phyloP scores from a whole-genome alignment of 1,140 invertebrate genomes.

The Bombus picipes region DNA sequence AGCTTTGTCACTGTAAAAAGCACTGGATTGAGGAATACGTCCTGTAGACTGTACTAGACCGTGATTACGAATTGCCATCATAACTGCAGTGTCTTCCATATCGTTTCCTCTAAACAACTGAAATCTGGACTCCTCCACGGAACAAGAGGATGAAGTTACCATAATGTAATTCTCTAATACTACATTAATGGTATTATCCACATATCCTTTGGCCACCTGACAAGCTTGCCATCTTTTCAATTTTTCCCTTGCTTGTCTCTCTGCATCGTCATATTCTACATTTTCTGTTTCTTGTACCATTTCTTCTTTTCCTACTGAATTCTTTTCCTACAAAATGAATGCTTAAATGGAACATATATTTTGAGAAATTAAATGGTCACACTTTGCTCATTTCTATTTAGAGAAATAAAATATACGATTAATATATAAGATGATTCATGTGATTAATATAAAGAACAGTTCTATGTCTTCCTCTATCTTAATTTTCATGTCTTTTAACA shows the following conservation, averaged over 20 bases:
- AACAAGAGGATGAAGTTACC: slow-evolving; percentile 77
- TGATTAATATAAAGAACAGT: no score
- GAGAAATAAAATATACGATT: neutral
- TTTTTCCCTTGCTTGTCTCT: slow-evolving; percentile 70
- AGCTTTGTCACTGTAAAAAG: slow-evolving; percentile 48
- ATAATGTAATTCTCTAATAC: slow-evolving; percentile 86
- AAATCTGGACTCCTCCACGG: slow-evolving; percentile 81
- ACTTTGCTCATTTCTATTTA: neutral
- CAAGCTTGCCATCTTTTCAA: slow-evolving; percentile 86
- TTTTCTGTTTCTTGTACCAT: slow-evolving; percentile 42
- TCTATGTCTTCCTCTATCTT: no score
- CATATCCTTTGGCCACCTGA: slow-evolving; percentile 87
- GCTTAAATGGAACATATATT: neutral
- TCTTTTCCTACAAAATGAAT: slow-evolving; percentile 55
- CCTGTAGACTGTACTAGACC: slow-evolving; percentile 78
- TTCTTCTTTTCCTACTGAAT: slow-evolving; percentile 28
- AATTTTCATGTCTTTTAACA: no score
- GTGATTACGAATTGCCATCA: slow-evolving; percentile 83
- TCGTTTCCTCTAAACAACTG: slow-evolving; percentile 83
- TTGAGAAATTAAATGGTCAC: neutral
- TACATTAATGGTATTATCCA: slow-evolving; percentile 89
- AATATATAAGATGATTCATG: no score
- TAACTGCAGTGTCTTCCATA: slow-evolving; percentile 84
- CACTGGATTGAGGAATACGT: slow-evolving; percentile 77
- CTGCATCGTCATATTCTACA: slow-evolving; percentile 60